phyloP scores from a whole-genome alignment of 2,113 vertebrate species.

The Mus spicilegus region DNA sequence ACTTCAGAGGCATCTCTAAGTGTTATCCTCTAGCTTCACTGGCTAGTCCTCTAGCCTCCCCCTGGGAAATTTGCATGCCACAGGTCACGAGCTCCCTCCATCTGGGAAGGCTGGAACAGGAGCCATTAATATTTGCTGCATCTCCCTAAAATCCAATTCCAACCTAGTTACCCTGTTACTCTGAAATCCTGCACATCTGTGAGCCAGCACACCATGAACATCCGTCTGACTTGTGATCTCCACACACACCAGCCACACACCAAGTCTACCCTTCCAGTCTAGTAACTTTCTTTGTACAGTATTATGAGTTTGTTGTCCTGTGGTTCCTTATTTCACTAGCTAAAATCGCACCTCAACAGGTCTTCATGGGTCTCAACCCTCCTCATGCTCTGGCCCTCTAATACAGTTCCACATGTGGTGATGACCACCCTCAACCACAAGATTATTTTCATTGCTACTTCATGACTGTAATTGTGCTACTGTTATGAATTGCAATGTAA shows the following conservation, averaged over 20 bases:
- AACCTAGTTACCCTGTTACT: neutral
- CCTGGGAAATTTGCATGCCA: neutral
- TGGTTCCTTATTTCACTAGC: neutral
- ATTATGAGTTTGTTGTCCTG: neutral
- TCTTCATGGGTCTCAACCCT: neutral
- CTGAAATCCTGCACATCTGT: slow-evolving; percentile 19
- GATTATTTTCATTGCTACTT: neutral
- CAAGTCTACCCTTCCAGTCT: neutral
- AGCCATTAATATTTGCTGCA: neutral
- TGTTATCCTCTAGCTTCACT: neutral
- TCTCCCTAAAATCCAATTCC: neutral
- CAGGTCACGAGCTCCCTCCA: neutral
- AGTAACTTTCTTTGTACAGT: neutral
- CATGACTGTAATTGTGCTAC: neutral
- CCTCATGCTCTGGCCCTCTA: neutral
- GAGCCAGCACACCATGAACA: neutral
- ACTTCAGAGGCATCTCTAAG: neutral
- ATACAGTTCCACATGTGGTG: neutral
- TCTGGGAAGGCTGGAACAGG: neutral
- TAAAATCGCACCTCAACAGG: neutral
- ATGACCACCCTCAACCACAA: neutral
- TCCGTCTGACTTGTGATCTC: neutral
- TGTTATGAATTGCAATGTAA: neutral
- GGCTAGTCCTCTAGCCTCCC: neutral
- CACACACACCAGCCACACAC: accelerated